Evolutionary conservation across 1,140 invertebrate species (phyloP), one percentile per base, ranked within the genome.

Genomic region (Lerema accius): DNA sequence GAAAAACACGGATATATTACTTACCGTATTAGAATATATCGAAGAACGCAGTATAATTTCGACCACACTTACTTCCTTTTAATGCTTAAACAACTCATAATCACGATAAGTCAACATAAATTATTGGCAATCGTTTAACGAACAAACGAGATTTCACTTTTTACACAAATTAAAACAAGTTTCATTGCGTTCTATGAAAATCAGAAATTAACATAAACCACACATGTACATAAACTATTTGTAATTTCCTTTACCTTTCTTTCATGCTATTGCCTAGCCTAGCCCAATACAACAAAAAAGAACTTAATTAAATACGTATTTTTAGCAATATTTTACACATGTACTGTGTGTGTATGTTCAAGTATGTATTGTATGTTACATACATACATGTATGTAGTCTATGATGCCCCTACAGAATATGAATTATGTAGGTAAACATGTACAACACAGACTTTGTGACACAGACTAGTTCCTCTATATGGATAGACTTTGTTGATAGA

Each of bases 91-190:
- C 0, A 37, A 37, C 35, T 37, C n/a, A 37, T 37, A 37, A 37
- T 11, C n/a, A 37, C 35, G 2, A 37, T n/a, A 37, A 37, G 35
- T 37, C 35, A 37, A 37, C 35, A 37, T 37, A 11, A 11, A 23
- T 23, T 23, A 23, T 3, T 11, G 11, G 35, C 11, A 37, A 32
- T 32, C 28, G 28, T 32, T 32, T 32, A 32, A 37, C 35, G 1
- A 37, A 37, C 35, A 37, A 35, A 50, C 6, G 26, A 56, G 51
- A 56, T 55, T 53, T 55, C 51, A 55, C 39, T 55, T 55, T 43
- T 42, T 40, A 42, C 39, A 16, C 26, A 49, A 49, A 49, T 28
- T 32, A 49, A 49, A 49, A 35, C 13, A 16, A 49, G 46, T 28
- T 49, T 49, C 46, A 35, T 32, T 32, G 7, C 35, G 35, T 37